Evolutionary conservation across 2,797 vertebrate species (phyloP), one percentile per base, ranked within the genome.

Genomic region (Babyrousa celebensis): DNA sequence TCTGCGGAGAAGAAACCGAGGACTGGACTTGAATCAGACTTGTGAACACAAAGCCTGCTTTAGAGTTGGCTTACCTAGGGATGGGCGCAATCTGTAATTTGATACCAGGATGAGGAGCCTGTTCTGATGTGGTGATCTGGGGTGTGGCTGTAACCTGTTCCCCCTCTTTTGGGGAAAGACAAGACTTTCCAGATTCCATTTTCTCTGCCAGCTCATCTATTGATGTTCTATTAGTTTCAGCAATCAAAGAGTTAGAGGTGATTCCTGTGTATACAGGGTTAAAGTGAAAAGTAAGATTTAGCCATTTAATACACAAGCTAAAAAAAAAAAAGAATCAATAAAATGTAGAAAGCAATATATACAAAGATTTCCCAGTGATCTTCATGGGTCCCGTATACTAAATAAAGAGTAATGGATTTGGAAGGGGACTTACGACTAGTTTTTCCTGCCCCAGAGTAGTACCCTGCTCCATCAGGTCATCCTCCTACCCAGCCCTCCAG

Each of bases 1-100:
- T 63, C 40, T 48, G 27, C 18, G 29, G 18, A 63, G 82, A 74
- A 62, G 29, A 82, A 63, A 40, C 1, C 17, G 65, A 91, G 80
- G 82, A 71, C 1, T 40, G 6, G 18, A 32, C n/a, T 27, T 62
- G 63, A 85, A 54, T 54, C 12, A 62, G 58, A 56, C 68, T 54
- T 32, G 25, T 12, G 29, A 20, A 60, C 36, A 80, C 25, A 29
- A 63, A 62, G 89, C 48, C 6, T 36, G 23, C 62, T 80, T 17
- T 29, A 23, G 43, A 29, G 29, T 27, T 15, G 70, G 77, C 98
- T 98, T 96, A 99, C 99, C 98, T 98, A 65, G 97, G 62, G 0
- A 97, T 62, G 0, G 98, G 88, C 0, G 96, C 94, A 0, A 99
- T 68, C 65, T 97, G 98, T 0, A 99, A 36, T 92, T 99, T 99